A percentile compares a stretch with the other conserved stretches of the same genome.
These are phyloP conservation scores for Monodelphis domestica DNA, from an alignment of 2,797 vertebrate genomes.

Conservation along the genomic window DNA sequence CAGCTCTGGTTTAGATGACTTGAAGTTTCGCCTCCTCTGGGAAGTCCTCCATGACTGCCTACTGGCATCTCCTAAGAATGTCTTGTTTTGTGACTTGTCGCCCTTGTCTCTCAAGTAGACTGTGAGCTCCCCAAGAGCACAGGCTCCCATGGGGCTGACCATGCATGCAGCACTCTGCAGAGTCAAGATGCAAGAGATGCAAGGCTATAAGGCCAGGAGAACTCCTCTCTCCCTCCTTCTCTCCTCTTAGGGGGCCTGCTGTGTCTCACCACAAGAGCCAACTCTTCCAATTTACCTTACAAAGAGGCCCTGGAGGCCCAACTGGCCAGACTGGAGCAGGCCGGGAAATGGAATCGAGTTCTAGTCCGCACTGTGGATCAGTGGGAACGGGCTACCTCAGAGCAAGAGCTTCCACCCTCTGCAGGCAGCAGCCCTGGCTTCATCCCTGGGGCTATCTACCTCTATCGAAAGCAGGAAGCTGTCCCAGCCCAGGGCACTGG, in stretches of 20 bases:
- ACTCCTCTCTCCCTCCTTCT: fast-evolving
- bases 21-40: slow-evolving; percentile 24
- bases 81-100: background rate
- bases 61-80: too few relatives aligned
- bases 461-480: slow-evolving; percentile 82
- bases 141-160: background rate
- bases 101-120: background rate
- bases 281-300: slow-evolving; percentile 88
- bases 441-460: slow-evolving; percentile 88
- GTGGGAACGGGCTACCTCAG: slow-evolving; percentile 90
- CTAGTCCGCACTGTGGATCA: slow-evolving; percentile 83
- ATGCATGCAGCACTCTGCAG: background rate
- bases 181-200: background rate
- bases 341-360: slow-evolving; percentile 86
- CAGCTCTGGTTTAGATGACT: too few relatives aligned
- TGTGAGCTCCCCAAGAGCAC: background rate
- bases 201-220: background rate
- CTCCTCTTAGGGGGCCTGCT: slow-evolving; percentile 88
- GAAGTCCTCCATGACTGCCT: slow-evolving; percentile 16
- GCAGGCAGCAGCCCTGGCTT: slow-evolving; percentile 76
- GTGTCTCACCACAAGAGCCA: slow-evolving; percentile 92
- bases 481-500: background rate
- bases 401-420: slow-evolving; percentile 77
- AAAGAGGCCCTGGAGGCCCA: slow-evolving; percentile 86
- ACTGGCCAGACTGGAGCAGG: slow-evolving; percentile 85